Evolutionary conservation across 2,797 vertebrate genomes (phyloP).

Genomic region (Coregonus sp.): DNA sequence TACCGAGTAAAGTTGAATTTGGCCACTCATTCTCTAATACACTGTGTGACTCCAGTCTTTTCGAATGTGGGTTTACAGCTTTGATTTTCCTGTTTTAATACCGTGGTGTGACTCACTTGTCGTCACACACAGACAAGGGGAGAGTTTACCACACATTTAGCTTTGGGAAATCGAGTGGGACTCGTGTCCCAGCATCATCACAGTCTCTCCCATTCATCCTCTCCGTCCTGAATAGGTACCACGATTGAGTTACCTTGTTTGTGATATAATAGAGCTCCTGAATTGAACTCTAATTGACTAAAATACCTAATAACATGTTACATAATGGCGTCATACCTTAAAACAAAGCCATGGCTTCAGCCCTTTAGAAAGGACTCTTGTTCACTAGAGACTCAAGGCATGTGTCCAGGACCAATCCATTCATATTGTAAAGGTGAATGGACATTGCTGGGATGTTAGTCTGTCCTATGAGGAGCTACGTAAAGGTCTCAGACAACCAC

Average conservation of each 20-base stretch:
- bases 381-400: conserved; percentile 37
- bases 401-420: conserved; percentile 22
- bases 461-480: conserved; percentile 30
- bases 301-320: neutral
- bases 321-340: neutral
- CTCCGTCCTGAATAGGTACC: neutral
- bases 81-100: conserved; percentile 16
- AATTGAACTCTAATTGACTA: neutral
- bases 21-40: neutral
- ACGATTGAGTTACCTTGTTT: neutral
- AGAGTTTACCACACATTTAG: conserved; percentile 22
- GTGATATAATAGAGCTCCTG: neutral
- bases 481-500: conserved; percentile 58
- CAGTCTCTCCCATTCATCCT: neutral
- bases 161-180: neutral
- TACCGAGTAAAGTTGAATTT: conserved; percentile 13
- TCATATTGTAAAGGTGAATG: conserved; percentile 47
- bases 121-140: conserved; percentile 25
- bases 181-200: conserved; percentile 1
- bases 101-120: conserved; percentile 28
- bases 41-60: neutral
- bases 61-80: conserved; percentile 5
- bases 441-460: conserved; percentile 53
- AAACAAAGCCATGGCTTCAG: neutral
- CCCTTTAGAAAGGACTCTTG: neutral